phyloP scores from a whole-genome alignment of 2,888 invertebrate species.

The Hyppa rectilinea region DNA sequence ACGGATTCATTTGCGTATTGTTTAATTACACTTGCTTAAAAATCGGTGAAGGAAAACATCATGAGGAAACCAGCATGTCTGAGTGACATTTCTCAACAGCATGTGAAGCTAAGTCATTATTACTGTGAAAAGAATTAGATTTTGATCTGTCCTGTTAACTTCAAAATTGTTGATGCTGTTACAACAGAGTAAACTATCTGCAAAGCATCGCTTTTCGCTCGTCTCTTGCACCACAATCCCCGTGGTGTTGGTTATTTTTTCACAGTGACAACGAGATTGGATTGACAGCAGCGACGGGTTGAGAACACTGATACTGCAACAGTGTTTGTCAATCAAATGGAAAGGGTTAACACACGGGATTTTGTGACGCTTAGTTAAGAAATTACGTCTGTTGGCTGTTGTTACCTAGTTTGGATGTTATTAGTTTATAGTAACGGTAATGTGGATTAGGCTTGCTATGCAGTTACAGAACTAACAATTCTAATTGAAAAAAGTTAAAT shows the following conservation, averaged over 20 bases:
- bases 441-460: background rate
- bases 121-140: background rate
- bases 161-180: background rate
- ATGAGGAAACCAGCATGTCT: too few species aligned
- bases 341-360: constrained; percentile 69
- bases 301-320: constrained; percentile 74
- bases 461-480: background rate
- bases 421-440: constrained; percentile 7
- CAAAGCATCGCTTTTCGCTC: constrained; percentile 33
- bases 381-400: constrained; percentile 60
- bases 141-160: background rate
- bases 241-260: constrained; percentile 77
- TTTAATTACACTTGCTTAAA: too few species aligned
- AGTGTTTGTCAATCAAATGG: constrained; percentile 81
- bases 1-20: too few species aligned
- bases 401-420: constrained; percentile 46
- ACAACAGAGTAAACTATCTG: background rate
- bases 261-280: constrained; percentile 75
- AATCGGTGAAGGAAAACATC: too few species aligned
- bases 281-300: constrained; percentile 81
- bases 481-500: too few species aligned
- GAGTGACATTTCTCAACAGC: too few species aligned
- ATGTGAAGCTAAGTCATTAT: too few species aligned
- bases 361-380: constrained; percentile 69
- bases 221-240: constrained; percentile 59